Base-by-base conservation (phyloP, 2,888 invertebrate species). In the Catocala sponsa region DNA sequence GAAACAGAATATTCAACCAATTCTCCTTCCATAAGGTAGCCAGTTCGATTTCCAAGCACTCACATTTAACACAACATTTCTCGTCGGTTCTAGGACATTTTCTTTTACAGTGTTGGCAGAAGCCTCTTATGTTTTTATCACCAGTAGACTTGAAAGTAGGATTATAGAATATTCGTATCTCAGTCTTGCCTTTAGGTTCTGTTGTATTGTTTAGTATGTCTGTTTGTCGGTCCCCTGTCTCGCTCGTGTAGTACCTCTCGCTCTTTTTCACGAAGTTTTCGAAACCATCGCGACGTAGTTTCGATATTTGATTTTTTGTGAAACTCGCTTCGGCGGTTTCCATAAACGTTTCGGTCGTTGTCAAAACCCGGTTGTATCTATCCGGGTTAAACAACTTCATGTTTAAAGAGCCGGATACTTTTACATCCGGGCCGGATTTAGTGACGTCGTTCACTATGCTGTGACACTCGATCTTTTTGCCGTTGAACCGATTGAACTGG, bases 191-290 rank as follows among this genome's bases (percentile, higher is more conserved):
- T 64, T 86, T 86, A 2, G 77, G 55, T 0, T 80, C 70, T 15
- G 78, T 75, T 0, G 76, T 56, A 44, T 89, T 86, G 55, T 90
- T 87, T 1, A 88, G 63, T n/a, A 92, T 84, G 0, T 85, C 88
- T 0, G 90, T 92, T 0, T 86, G 81, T 9, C 86, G 81, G 48
- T 92, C 92, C 0, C 85, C 80, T 0, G 79, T 76, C 60, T 91
- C 92, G 6, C 81, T 89, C 0, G 91, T 91, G 61, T 91, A 95
- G 61, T 92, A 95, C 35, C 87, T 89, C 59, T 95, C 95, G 78
- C 94, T 94, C n/a, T 89, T 86, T 75, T 94, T 94, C 1, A 94
- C 80, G 63, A 94, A 94, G 1, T 83, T 89, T 59, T 94, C 94
- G 2, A 94, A 89, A 44, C 91, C 88, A 42, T 94, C 92, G 0